phyloP scores from a whole-genome alignment of 2,888 invertebrate species.

The Drepanosiphum platanoidis region DNA sequence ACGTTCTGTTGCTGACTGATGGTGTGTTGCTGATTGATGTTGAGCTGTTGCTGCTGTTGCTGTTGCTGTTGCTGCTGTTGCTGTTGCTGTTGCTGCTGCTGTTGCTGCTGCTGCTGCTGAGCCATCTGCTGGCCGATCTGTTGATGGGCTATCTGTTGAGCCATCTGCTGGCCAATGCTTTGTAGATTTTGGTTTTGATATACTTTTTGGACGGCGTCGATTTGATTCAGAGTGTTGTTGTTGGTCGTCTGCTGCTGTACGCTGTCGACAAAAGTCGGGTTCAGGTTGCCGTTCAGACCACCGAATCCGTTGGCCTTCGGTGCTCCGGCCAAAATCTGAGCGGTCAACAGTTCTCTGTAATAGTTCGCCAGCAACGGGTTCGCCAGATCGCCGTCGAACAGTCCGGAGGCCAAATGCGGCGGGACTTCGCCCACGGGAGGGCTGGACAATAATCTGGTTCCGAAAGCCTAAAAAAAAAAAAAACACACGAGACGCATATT shows the following conservation, averaged over 20 bases:
- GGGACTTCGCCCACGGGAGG: slow-evolving; percentile 65
- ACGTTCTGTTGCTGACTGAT: slow-evolving; percentile 57
- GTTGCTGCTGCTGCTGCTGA: slow-evolving; percentile 29
- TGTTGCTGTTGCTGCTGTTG: slow-evolving; percentile 35
- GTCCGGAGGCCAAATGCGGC: slow-evolving; percentile 56
- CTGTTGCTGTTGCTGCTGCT: not conserved
- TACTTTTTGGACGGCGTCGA: slow-evolving; percentile 50
- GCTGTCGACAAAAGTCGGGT: slow-evolving; percentile 18
- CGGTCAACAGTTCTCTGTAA: slow-evolving; percentile 52
- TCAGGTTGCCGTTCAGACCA: slow-evolving; percentile 11
- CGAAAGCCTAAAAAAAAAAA: slow-evolving; percentile 24
- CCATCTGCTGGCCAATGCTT: slow-evolving; percentile 49
- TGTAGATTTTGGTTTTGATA: slow-evolving; percentile 56
- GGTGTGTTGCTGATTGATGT: slow-evolving; percentile 20
- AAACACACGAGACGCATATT: not conserved
- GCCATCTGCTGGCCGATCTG: slow-evolving; percentile 28
- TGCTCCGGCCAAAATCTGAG: slow-evolving; percentile 54
- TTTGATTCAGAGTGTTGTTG: slow-evolving; percentile 36
- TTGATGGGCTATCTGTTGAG: slow-evolving; percentile 43
- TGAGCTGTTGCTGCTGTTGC: slow-evolving; percentile 6
- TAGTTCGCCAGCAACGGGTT: slow-evolving; percentile 48
- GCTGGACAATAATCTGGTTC: slow-evolving; percentile 62
- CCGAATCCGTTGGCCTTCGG: slow-evolving; percentile 36
- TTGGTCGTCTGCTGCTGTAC: slow-evolving; percentile 35
- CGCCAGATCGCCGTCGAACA: slow-evolving; percentile 48